Percentiles rank a stretch among this genome's conserved stretches.
These are phyloP conservation scores for Glaucomys volans DNA, from an alignment of 2,113 vertebrate species.

Conservation along the genomic window DNA sequence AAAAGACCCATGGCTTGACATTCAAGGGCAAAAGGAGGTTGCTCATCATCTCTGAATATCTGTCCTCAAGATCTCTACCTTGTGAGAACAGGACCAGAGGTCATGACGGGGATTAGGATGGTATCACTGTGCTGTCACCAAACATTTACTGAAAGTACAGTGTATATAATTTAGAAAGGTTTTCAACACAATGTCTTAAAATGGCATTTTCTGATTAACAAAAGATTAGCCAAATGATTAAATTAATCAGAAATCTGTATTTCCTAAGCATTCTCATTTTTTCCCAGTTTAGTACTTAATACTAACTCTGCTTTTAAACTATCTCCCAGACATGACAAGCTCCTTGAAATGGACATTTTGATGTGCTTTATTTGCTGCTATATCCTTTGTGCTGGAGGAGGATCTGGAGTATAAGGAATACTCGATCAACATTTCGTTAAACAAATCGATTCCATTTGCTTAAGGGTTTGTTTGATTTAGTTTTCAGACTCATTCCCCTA, in stretches of 20 bases:
- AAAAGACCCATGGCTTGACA: not conserved
- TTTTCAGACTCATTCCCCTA: not conserved
- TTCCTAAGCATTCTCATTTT: constrained; percentile 1
- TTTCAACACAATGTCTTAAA: not conserved
- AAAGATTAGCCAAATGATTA: constrained; percentile 4
- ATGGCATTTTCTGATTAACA: constrained; percentile 29
- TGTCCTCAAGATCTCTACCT: not conserved
- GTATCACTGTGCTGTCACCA: too few species aligned
- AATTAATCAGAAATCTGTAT: constrained; percentile 3
- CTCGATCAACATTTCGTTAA: not conserved
- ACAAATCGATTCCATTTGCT: not conserved
- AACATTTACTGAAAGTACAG: not conserved
- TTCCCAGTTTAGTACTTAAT: not conserved
- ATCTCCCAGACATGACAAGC: not conserved
- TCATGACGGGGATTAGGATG: not conserved
- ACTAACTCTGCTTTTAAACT: not conserved
- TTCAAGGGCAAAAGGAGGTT: not conserved
- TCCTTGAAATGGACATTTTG: not conserved
- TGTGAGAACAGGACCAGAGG: not conserved
- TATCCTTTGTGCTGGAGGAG: not conserved
- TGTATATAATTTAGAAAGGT: not conserved
- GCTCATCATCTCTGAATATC: not conserved
- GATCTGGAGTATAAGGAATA: not conserved
- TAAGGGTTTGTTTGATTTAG: not conserved
- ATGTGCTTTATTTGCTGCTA: not conserved